Base-by-base conservation (phyloP, 2,888 invertebrate species). In the Stenurella melanura region DNA sequence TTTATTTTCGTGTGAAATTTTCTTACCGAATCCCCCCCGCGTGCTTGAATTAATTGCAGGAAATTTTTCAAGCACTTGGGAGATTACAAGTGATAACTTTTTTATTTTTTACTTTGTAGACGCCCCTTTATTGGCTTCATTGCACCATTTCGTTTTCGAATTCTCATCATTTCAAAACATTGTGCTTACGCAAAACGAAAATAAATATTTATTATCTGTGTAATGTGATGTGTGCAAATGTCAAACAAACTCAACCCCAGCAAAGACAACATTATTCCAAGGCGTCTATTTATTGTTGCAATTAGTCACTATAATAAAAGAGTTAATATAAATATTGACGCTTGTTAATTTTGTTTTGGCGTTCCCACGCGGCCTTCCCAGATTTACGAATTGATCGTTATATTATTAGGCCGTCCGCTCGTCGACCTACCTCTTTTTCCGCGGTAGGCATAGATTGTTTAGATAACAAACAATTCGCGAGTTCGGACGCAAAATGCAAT, bases 301-400 rank as follows among this genome's bases (percentile, higher is more conserved):
- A 64, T 64, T 64, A 64, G 64, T 64, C 19, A 42, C 11, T 18
- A 64, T 15, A 38, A 63, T 30, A 61, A 61, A 30, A 30, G n/a
- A 61, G 21, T 30, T 61, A 21, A 30, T 21, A 61, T n/a, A 26
- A 61, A 61, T 38, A 38, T 63, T 42, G 64, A 64, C 64, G 42
- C 12, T n/a, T 42, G 26, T 30, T 42, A 11, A 50, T 50, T n/a
- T 50, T 50, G 50, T 50, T 50, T 21, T 42, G 42, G 18, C 50
- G 50, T 64, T 64, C 64, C 64, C 64, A 64, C 64, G 42, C 12
- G 42, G 21, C 61, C 15, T 61, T 61, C 61, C 26, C 21, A 9
- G 61, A 61, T 19, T 61, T 61, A 30, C 3, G 26, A n/a, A n/a
- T 61, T 4, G 50, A 50, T 50, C n/a, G 50, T 50, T 50, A n/a